Evolutionary conservation across 2,113 vertebrate species (phyloP), one percentile per base, ranked within the genome.

Genomic region (Arvicanthis niloticus): DNA sequence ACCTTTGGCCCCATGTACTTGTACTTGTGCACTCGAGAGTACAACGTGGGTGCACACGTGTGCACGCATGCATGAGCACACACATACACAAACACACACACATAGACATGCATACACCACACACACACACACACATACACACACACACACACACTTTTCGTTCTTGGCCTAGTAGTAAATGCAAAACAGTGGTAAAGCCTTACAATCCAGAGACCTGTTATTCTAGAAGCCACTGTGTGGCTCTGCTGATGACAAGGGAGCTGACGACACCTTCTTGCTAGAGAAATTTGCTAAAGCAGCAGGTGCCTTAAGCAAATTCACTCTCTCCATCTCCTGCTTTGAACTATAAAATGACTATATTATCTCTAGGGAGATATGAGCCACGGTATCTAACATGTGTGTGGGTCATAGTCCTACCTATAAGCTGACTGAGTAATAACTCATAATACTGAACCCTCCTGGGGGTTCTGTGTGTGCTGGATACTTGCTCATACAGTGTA

Each of bases 201-300:
- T 40, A 22, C 2, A 75, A n/a, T 0, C 29, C 26, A 78, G 58
- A 12, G 34, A 16, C 51, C 34, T 45, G 82, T 86, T 29, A 22
- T 67, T 86, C 42, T 65, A 24, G 42, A 34, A 13, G 42, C 9
- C 5, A 42, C 60, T 10, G 2, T 48, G 13, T 12, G 51, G 0
- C 19, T 84, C 58, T 62, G 80, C 56, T 60, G 37, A n/a, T 24
- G n/a, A 1, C 21, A 7, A 29, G 24, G 80, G 24, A 16, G 6
- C 53, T 40, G 80, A 42, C 0, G 0, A 40, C 3, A 42, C 8
- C 13, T 68, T 73, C 68, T 73, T 58, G 11, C 40, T 89, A 70
- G 72, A 93, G 62, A 89, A 68, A 87, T 12, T 84, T 80, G 9
- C n/a, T 89, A 19, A 88, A 93, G 82, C 81, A 81, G 80, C 77